A percentile compares a stretch with the other conserved stretches of the same genome.
Evolutionary conservation across 35 echinoderm and acorn worm species (phyloP).

Genomic region (Apostichopus japonicus): DNA sequence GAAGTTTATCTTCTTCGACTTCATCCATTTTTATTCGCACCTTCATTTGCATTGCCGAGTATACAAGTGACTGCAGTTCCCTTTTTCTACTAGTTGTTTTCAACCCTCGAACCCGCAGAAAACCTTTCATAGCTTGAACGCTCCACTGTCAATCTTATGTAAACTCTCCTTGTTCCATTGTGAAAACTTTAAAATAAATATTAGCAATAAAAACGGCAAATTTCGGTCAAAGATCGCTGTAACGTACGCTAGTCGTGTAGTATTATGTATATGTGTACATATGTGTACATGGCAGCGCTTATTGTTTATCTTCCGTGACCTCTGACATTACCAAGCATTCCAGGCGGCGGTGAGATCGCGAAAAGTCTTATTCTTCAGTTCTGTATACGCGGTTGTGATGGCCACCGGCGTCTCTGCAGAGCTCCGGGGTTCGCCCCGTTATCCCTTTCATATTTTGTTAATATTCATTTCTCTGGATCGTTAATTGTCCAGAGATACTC

Average conservation of each 20-base stretch:
- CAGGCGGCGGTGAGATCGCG: not conserved
- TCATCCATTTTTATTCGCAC: not conserved
- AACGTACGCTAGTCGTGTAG: not conserved
- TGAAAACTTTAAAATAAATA: not conserved
- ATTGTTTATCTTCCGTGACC: not conserved
- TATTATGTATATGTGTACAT: not conserved
- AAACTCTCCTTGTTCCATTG: not conserved
- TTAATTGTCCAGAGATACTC: too few relatives aligned
- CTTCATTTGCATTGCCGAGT: not conserved
- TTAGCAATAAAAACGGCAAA: not conserved
- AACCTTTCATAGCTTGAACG: slow-evolving; percentile 43
- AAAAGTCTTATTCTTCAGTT: not conserved
- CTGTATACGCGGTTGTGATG: not conserved
- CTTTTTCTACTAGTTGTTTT: slow-evolving; percentile 40
- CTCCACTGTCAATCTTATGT: slow-evolving; percentile 32
- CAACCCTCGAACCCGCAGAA: slow-evolving; percentile 4
- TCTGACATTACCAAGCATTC: slow-evolving; percentile 3
- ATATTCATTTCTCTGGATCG: too few relatives aligned
- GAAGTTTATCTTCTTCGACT: not conserved
- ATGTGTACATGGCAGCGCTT: not conserved
- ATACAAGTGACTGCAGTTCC: slow-evolving; percentile 35
- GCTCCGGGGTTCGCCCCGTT: too few relatives aligned
- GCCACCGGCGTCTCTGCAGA: too few relatives aligned
- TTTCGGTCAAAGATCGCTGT: not conserved
- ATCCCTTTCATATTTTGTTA: too few relatives aligned